phyloP scores from a whole-genome alignment of 2,113 vertebrate genomes.

The Heterocephalus glaber region DNA sequence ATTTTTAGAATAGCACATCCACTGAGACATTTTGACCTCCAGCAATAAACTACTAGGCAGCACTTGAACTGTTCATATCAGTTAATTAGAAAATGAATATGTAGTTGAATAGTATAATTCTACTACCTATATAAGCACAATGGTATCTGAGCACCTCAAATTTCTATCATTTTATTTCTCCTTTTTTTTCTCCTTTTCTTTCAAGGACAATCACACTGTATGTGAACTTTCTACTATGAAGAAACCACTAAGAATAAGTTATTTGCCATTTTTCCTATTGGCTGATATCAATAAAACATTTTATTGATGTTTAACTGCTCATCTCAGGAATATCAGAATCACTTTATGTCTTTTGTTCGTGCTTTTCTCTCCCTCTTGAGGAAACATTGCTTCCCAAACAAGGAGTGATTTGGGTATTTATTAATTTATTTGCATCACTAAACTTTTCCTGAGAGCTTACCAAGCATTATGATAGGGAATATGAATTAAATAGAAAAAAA shows the following conservation, averaged over 20 bases:
- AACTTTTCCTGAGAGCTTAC: background rate
- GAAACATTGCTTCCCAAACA: background rate
- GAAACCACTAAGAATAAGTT: background rate
- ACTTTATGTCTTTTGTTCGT: background rate
- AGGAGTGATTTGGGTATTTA: background rate
- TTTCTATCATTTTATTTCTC: background rate
- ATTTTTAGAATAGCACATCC: constrained; percentile 69
- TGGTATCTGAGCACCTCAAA: background rate
- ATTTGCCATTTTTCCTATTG: background rate
- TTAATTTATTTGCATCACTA: background rate
- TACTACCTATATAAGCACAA: background rate
- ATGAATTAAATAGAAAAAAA: background rate
- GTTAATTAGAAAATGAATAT: constrained; percentile 76
- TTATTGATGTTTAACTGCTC: background rate
- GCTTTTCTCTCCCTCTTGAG: background rate
- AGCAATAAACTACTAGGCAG: constrained; percentile 62
- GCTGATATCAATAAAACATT: background rate
- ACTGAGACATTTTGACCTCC: constrained; percentile 61
- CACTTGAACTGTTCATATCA: constrained; percentile 68
- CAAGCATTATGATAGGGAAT: background rate
- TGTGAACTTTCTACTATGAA: background rate
- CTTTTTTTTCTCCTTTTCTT: background rate
- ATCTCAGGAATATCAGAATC: background rate
- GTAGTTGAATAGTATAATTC: constrained; percentile 1
- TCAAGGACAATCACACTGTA: background rate